phyloP scores from a whole-genome alignment of 1,140 invertebrate species.

The Trachelipus rathkii region DNA sequence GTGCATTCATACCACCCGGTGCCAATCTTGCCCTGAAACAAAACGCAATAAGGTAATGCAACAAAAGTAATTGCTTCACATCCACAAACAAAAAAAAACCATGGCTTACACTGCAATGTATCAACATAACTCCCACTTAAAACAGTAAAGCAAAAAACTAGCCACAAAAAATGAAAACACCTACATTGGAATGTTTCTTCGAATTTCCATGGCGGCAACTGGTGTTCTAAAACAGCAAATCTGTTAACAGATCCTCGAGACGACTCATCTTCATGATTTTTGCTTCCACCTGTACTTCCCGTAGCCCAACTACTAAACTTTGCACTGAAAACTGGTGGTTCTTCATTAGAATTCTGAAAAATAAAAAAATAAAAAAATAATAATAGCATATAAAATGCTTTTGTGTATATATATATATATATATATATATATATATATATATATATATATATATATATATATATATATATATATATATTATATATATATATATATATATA shows the following conservation, averaged over 20 bases:
- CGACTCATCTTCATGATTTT: conserved; percentile 34
- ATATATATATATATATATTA: too few relatives aligned
- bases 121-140: too few relatives aligned
- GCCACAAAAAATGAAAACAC: background rate
- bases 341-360: background rate
- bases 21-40: conserved; percentile 16
- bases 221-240: conserved; percentile 28
- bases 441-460: too few relatives aligned
- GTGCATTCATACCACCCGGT: conserved; percentile 24
- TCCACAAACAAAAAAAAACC: too few relatives aligned
- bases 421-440: too few relatives aligned
- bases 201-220: background rate
- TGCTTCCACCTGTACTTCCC: conserved; percentile 38
- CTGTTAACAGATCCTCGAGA: conserved; percentile 26
- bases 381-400: too few relatives aligned
- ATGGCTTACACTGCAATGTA: too few relatives aligned
- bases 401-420: too few relatives aligned
- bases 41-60: background rate
- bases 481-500: too few relatives aligned
- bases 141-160: background rate
- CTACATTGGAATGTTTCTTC: background rate
- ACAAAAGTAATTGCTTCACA: too few relatives aligned
- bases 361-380: too few relatives aligned
- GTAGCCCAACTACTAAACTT: conserved; percentile 32
- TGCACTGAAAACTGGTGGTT: background rate